Evolutionary conservation across 1,140 invertebrate species (phyloP).

Genomic region (Drosophila neocordata): DNA sequence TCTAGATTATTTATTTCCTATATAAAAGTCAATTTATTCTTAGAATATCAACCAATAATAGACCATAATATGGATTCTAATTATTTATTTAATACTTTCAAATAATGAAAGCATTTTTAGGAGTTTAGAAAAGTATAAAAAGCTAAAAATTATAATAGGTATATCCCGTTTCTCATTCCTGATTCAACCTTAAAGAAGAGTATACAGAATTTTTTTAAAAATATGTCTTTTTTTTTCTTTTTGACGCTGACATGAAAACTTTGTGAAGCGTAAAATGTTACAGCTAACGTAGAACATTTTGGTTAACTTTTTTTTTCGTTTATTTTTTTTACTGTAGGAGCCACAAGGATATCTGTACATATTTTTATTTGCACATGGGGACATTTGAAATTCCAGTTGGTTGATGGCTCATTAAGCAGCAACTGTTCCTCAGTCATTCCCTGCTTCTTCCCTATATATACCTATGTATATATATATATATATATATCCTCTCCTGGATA

Average conservation of each 20-base stretch:
- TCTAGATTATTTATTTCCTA: too few species aligned
- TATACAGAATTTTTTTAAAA: background rate
- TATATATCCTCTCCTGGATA: background rate
- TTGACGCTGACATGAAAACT: slow-evolving; percentile 29
- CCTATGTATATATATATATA: too few species aligned
- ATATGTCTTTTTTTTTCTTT: background rate
- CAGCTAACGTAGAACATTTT: slow-evolving; percentile 21
- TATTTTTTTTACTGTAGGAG: slow-evolving; percentile 11
- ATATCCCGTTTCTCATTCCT: too few species aligned
- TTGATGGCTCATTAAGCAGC: slow-evolving; percentile 70
- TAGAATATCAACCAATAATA: too few species aligned
- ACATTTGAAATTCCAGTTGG: slow-evolving; percentile 66
- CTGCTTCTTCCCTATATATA: background rate
- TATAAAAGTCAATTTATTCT: too few species aligned
- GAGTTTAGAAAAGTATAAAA: too few species aligned
- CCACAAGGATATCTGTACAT: slow-evolving; percentile 54
- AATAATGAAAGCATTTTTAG: too few species aligned
- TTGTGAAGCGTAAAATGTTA: slow-evolving; percentile 67
- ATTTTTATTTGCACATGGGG: slow-evolving; percentile 70
- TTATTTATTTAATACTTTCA: too few species aligned
- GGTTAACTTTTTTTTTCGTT: slow-evolving; percentile 17
- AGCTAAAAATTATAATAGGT: too few species aligned
- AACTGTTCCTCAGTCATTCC: background rate
- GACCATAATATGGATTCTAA: too few species aligned
- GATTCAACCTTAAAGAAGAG: background rate